Evolutionary conservation across 2,888 invertebrate species (phyloP).

Genomic region (Orchesellides sinensis): DNA sequence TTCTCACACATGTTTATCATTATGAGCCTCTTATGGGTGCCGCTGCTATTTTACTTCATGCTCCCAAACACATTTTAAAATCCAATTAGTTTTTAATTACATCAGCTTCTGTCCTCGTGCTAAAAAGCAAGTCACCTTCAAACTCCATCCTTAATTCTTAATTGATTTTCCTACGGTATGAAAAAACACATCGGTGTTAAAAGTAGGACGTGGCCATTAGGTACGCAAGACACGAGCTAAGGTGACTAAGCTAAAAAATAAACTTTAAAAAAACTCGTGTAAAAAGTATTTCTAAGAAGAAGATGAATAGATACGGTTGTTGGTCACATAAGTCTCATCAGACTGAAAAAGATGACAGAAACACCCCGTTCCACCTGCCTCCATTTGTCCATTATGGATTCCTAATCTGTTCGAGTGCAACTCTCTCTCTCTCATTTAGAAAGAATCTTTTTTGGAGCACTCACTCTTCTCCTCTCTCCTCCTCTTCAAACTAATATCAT

Average conservation of each 20-base stretch:
- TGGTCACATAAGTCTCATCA: conserved; percentile 41
- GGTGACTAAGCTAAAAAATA: background rate
- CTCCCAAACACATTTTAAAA: background rate
- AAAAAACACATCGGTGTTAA: background rate
- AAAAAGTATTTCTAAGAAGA: background rate
- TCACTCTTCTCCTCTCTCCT: background rate
- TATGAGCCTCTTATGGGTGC: too few species aligned
- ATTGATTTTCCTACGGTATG: too few species aligned
- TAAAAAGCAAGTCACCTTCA: background rate
- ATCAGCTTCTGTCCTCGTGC: background rate
- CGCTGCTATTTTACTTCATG: too few species aligned
- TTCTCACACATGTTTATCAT: too few species aligned
- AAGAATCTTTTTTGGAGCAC: background rate
- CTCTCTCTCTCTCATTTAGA: background rate
- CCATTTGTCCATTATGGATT: conserved; percentile 48
- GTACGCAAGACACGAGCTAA: background rate
- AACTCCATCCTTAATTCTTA: background rate
- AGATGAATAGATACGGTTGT: conserved; percentile 45
- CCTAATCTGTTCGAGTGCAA: background rate
- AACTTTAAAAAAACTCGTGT: background rate
- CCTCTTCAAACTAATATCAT: background rate
- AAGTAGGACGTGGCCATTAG: conserved; percentile 28
- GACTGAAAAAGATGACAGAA: conserved; percentile 42
- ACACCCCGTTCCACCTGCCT: conserved; percentile 60
- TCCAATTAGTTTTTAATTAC: conserved; percentile 56